phyloP scores from a whole-genome alignment of 2,888 invertebrate species.

The Cremastobaeus sp. region DNA sequence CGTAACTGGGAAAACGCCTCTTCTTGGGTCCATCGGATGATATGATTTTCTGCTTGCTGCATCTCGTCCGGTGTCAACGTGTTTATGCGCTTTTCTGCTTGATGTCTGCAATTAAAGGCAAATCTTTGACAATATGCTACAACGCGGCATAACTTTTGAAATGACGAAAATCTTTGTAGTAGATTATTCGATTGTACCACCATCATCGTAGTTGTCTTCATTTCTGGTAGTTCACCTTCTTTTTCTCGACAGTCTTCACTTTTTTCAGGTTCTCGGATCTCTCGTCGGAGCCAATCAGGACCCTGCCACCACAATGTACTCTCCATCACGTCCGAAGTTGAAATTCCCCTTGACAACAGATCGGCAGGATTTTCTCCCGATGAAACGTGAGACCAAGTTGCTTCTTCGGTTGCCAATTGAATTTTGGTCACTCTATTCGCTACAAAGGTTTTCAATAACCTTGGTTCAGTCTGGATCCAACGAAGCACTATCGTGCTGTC shows the following conservation, averaged over 20 bases:
- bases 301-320: not conserved
- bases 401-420: not conserved
- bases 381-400: not conserved
- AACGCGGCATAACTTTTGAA: not conserved
- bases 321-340: not conserved
- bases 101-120: not conserved
- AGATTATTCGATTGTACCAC: too few species aligned
- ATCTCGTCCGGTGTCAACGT: not conserved
- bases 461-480: not conserved
- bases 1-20: not conserved
- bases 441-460: not conserved
- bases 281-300: not conserved
- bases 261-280: not conserved
- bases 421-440: conserved; percentile 7
- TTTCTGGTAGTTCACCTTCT: not conserved
- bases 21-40: not conserved
- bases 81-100: not conserved
- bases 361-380: not conserved
- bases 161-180: not conserved
- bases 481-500: conserved; percentile 1
- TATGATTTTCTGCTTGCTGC: not conserved
- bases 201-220: too few species aligned
- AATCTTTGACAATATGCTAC: conserved; percentile 1
- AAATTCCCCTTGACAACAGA: not conserved
- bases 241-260: not conserved